Base-by-base conservation (phyloP, 2,888 invertebrate genomes). In the Proisotoma minuta region DNA sequence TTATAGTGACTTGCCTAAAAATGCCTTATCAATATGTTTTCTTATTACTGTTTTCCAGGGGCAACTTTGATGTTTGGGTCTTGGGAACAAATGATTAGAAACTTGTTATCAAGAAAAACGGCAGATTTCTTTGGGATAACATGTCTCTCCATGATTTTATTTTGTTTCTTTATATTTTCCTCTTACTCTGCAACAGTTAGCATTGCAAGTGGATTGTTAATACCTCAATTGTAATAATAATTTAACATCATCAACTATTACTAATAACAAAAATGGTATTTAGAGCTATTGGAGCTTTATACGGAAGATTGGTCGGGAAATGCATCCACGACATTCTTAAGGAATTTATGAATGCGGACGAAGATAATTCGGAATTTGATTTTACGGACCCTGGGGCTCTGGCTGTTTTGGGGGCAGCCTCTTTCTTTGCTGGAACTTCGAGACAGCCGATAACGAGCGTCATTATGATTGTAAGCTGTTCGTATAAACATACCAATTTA, bases 91-190 rank as follows among this genome's bases (percentile, higher is more conserved):
- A 77, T 78, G 27, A 76, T 79, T 27, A 76, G 76, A 49, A 77
- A 76, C 59, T 73, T 79, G 57, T 78, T 79, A 61, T 78, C 79
- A 0, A 73, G 79, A 8, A 74, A 75, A 60, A 78, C 79, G 2
- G 77, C 78, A 63, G 66, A 75, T 2, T 75, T 78, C 71, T 62
- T 62, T 23, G 34, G 50, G 1, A 23, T 62, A 3, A 34, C 51
- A 3, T 23, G 23, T 3, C 28, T 62, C 2, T 24, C 29, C 4
- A 0, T 50, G 20, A 52, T 56, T 1, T 50, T 62, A 1, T 10
- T 52, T 1, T 51, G 43, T 5, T 39, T 57, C 23, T 62, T 62
- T 27, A 10, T 62, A 8, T 62, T 62, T 28, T 62, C 62, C 2
- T 49, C 43, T n/a, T 27, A 40, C 23, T 27, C 57, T 20, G 57